A percentile compares a stretch with the other conserved stretches of the same genome.
Evolutionary conservation across 1,140 invertebrate genomes (phyloP).

Genomic region (Mycetomoellerius zeteki): DNA sequence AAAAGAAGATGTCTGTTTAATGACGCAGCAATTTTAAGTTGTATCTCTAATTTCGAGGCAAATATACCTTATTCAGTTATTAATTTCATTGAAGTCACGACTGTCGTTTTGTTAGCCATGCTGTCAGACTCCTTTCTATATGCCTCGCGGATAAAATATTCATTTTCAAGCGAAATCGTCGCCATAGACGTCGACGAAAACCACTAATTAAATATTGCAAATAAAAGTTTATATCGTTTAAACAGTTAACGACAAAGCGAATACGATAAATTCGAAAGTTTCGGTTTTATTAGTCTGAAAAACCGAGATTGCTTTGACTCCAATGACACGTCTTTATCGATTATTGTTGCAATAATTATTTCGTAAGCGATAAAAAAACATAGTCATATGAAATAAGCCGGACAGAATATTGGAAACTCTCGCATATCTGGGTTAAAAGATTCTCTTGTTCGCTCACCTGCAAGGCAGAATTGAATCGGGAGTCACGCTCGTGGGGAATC

Average conservation of each 20-base stretch:
- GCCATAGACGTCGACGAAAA: neutral
- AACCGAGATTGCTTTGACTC: neutral
- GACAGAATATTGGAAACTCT: slow-evolving; percentile 44
- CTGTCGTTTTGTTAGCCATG: neutral
- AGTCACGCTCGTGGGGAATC: slow-evolving; percentile 80
- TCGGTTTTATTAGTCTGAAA: neutral
- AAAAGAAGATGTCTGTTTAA: slow-evolving; percentile 8
- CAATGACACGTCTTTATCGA: neutral
- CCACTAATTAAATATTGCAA: neutral
- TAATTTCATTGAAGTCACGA: slow-evolving; percentile 2
- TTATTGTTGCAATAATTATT: slow-evolving; percentile 26
- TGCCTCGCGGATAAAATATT: slow-evolving; percentile 12
- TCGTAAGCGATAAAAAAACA: slow-evolving; percentile 9
- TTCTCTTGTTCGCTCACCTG: slow-evolving; percentile 61
- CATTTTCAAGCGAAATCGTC: neutral
- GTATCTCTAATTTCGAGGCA: neutral
- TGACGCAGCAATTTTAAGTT: neutral
- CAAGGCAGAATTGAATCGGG: slow-evolving; percentile 80
- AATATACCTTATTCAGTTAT: neutral
- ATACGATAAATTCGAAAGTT: neutral
- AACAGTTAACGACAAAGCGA: neutral
- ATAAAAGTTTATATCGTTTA: neutral
- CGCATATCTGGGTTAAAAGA: slow-evolving; percentile 60
- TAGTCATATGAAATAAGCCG: slow-evolving; percentile 23
- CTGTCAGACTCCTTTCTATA: neutral